Evolutionary conservation across 2,888 invertebrate species (phyloP), one percentile per base, ranked within the genome.

Genomic region (Protonemura montana): DNA sequence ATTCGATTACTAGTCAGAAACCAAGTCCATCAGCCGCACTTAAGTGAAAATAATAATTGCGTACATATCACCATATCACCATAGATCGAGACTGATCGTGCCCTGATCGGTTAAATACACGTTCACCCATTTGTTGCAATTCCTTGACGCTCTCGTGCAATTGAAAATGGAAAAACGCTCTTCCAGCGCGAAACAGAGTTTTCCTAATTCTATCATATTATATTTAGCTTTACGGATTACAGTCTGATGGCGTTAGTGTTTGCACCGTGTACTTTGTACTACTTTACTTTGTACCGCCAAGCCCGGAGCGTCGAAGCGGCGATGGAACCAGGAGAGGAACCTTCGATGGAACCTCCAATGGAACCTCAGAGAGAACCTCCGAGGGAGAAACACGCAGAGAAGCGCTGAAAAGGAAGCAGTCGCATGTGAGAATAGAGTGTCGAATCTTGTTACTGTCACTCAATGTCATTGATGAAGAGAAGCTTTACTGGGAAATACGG

Each of bases 391-490:
- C 10, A 59, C 59, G 59, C 59, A 21, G 59, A 59, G 59, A 59
- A 59, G 59, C 59, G 59, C 59, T 21, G 59, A 10, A 21, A 59
- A 59, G 59, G 59, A 59, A 59, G 59, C 59, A 41, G 59, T 59
- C 21, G 59, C 59, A 59, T 59, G 59, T 21, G 59, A 59, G 59
- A 59, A 59, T 78, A 78, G 78, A 78, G 78, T 78, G 78, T 78
- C 78, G 78, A 78, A 28, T 21, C 78, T 78, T 78, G 78, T 78
- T 26, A 78, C 10, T 78, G 78, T 78, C 78, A 78, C 78, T 78
- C 78, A 78, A 78, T 10, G 78, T 78, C 78, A 78, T 27, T 28
- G 78, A 78, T 78, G 78, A 78, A 78, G 78, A 78, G 26, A 78
- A 27, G 78, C 59, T 59, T n/a, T 59, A 59, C 59, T 59, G 13